Evolutionary conservation across 2,888 invertebrate genomes (phyloP).

Genomic region (Philereme vetulata): DNA sequence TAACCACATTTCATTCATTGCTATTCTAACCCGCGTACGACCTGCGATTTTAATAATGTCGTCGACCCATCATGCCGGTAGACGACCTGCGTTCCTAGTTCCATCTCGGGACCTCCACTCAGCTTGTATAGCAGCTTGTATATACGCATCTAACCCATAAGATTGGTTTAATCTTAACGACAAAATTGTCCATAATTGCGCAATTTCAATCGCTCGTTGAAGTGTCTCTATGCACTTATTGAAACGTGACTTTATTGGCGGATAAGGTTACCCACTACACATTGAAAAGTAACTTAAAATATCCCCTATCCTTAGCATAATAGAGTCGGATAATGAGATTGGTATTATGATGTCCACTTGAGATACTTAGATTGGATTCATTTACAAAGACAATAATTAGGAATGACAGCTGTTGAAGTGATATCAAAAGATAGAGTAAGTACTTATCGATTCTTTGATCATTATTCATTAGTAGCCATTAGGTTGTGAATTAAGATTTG

Average conservation of each 20-base stretch:
- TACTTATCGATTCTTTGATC: not conserved
- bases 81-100: too few species aligned
- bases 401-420: not conserved
- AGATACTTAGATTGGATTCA: not conserved
- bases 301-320: not conserved
- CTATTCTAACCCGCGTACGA: too few species aligned
- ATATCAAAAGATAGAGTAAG: not conserved
- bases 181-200: too few species aligned
- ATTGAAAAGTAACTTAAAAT: not conserved
- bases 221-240: not conserved
- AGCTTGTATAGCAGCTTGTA: too few species aligned
- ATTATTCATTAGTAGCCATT: not conserved
- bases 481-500: too few species aligned
- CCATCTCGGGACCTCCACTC: too few species aligned
- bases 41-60: too few species aligned
- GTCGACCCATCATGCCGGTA: too few species aligned
- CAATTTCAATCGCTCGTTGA: too few species aligned
- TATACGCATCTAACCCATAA: too few species aligned
- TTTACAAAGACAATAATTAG: not conserved
- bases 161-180: too few species aligned
- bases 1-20: too few species aligned
- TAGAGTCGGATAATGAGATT: not conserved
- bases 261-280: conserved; percentile 8
- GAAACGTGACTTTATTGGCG: conserved; percentile 13
- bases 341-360: not conserved